Percentiles rank a stretch among this genome's conserved stretches.
Conservation (phyloP, 2,797 vertebrate genomes). For the Botia almorhae region DNA sequence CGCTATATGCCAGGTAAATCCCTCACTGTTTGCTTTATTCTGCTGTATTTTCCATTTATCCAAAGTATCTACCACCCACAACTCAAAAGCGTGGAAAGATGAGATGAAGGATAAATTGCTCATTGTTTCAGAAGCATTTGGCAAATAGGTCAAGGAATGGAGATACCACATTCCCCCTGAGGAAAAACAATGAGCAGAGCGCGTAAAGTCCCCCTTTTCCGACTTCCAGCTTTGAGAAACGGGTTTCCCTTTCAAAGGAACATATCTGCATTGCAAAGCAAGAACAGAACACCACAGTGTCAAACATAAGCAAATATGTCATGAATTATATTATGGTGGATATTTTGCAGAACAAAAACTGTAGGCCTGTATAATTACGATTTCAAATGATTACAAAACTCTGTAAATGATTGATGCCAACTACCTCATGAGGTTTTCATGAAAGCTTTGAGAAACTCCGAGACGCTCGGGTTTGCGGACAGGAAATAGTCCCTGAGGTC, state of each 20-base stretch:
- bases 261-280: conserved; percentile 44
- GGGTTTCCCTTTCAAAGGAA: conserved; percentile 44
- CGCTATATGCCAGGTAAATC: neutral
- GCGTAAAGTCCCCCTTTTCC: conserved; percentile 9
- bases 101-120: conserved; percentile 69
- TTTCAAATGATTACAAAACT: conserved; percentile 23
- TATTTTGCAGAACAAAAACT: conserved; percentile 27
- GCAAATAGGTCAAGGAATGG: conserved; percentile 66
- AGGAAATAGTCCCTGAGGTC: conserved; percentile 45
- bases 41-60: conserved; percentile 57
- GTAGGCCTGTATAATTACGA: conserved; percentile 20
- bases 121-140: conserved; percentile 76
- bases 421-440: conserved; percentile 38
- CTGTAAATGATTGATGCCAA: conserved; percentile 37
- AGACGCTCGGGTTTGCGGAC: conserved; percentile 26
- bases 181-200: conserved; percentile 68
- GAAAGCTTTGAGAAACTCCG: conserved; percentile 34
- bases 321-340: conserved; percentile 40
- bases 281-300: conserved; percentile 46
- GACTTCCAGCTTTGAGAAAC: conserved; percentile 35
- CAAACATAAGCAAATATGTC: conserved; percentile 36
- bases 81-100: conserved; percentile 61
- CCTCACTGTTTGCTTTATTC: conserved; percentile 11
- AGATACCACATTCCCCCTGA: conserved; percentile 72
- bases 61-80: conserved; percentile 27